A percentile compares a stretch with the other conserved stretches of the same genome.
Evolutionary conservation across 2,113 vertebrate genomes (phyloP).

Genomic region (Caracal caracal): DNA sequence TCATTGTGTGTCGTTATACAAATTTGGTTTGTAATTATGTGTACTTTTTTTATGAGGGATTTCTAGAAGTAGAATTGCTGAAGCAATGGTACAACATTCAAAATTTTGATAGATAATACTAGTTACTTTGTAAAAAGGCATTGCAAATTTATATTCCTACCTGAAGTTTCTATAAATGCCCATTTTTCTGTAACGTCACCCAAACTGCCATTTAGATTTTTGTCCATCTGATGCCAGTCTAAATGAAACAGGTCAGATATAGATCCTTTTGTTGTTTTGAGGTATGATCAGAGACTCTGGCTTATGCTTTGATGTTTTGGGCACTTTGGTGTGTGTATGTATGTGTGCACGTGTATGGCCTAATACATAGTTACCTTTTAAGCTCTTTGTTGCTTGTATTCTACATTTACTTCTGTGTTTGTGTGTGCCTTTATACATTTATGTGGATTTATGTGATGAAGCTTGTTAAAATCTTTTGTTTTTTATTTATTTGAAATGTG

Average conservation of each 20-base stretch:
- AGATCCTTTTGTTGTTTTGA: background rate
- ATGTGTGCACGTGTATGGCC: background rate
- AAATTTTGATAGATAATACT: slow-evolving; percentile 16
- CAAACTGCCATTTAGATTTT: slow-evolving; percentile 10
- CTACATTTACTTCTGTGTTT: background rate
- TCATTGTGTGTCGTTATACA: background rate
- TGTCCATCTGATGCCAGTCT: background rate
- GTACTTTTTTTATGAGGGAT: background rate
- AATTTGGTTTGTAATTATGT: slow-evolving; percentile 30
- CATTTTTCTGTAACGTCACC: background rate
- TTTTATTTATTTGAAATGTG: slow-evolving; percentile 43
- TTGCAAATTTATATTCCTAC: background rate
- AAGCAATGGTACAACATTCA: background rate
- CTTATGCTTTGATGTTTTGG: background rate
- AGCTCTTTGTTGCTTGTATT: background rate
- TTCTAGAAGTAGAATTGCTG: slow-evolving; percentile 22
- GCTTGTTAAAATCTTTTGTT: slow-evolving; percentile 14
- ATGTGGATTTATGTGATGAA: background rate
- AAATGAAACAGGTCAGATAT: background rate
- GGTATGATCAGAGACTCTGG: background rate
- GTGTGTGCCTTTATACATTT: background rate
- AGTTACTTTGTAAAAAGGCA: background rate
- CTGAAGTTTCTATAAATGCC: background rate
- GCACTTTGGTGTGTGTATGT: background rate
- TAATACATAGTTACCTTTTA: background rate